Evolutionary conservation across 2,888 invertebrate genomes (phyloP).

Genomic region (Tupiocoris notatus): DNA sequence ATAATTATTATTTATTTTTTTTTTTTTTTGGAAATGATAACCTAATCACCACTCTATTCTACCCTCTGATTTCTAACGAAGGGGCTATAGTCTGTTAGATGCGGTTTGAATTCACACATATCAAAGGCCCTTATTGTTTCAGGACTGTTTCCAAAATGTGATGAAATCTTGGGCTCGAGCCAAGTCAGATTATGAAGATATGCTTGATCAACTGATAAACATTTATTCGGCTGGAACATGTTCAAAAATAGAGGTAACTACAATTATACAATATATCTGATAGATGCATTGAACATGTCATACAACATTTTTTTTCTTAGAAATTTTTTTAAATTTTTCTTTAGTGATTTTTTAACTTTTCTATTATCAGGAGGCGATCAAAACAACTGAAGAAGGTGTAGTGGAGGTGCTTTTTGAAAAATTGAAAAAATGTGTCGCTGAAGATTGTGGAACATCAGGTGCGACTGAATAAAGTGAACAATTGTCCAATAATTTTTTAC

Average conservation of each 20-base stretch:
- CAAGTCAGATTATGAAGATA: neutral
- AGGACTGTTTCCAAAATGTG: neutral
- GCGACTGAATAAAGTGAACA: no score
- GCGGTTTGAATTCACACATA: no score
- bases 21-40: no score
- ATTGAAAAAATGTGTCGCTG: neutral
- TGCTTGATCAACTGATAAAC: neutral
- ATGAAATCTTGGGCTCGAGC: neutral
- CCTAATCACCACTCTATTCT: no score
- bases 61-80: no score
- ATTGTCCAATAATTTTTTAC: no score
- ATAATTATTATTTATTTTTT: no score
- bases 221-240: neutral
- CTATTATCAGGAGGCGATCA: neutral
- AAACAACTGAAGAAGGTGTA: neutral
- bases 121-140: no score
- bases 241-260: neutral
- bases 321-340: no score
- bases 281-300: neutral
- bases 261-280: neutral
- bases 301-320: neutral
- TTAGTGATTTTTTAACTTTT: no score
- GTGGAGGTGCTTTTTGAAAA: neutral
- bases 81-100: no score
- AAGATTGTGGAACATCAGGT: no score